phyloP scores from a whole-genome alignment of 2,113 vertebrate species.

The Malurus melanocephalus region DNA sequence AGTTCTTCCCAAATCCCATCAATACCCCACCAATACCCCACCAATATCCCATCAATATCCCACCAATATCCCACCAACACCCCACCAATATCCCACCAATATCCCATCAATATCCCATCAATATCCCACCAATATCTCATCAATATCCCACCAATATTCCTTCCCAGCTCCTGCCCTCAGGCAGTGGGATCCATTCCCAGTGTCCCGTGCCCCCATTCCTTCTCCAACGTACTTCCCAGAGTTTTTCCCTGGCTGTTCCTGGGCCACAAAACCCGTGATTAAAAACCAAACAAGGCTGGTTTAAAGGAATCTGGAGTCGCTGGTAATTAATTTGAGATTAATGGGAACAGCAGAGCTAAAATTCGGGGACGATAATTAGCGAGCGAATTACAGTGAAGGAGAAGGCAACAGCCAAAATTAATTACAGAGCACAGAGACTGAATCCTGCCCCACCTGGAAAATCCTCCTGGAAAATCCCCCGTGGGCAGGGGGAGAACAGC shows the following conservation, averaged over 20 bases:
- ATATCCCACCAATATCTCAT: too few species aligned
- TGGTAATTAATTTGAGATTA: constrained; percentile 64
- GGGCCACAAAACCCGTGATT: constrained; percentile 15
- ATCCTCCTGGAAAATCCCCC: neutral
- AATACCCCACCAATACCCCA: too few species aligned
- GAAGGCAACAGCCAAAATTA: constrained; percentile 42
- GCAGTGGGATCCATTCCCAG: neutral
- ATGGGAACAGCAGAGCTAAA: constrained; percentile 48
- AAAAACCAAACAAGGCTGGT: constrained; percentile 9
- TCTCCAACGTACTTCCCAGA: neutral
- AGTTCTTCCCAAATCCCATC: too few species aligned
- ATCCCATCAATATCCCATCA: too few species aligned
- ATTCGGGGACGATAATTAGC: constrained; percentile 43
- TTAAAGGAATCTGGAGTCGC: constrained; percentile 42
- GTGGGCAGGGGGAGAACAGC: neutral
- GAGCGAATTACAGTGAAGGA: constrained; percentile 48
- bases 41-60: too few species aligned
- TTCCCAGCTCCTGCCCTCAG: neutral
- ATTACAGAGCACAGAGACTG: constrained; percentile 50
- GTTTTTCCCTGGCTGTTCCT: neutral
- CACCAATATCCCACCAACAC: too few species aligned
- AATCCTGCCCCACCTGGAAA: constrained; percentile 44
- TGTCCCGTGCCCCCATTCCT: neutral
- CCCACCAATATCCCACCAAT: too few species aligned
- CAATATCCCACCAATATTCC: rapidly evolving